phyloP scores from a whole-genome alignment of 2,113 vertebrate genomes.

The Mastomys coucha region DNA sequence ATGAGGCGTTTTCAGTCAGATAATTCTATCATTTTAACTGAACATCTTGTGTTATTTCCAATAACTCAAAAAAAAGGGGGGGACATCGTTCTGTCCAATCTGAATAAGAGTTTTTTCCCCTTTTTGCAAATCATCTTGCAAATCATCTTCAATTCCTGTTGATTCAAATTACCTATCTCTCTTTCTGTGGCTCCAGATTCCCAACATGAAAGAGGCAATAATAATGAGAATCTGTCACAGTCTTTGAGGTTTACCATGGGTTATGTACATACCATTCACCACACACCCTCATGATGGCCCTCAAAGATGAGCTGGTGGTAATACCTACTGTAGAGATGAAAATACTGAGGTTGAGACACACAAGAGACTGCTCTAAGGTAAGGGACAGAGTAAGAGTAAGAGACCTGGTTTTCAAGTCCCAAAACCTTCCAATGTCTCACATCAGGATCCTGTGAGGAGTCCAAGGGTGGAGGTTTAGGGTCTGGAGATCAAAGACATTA shows the following conservation, averaged over 20 bases:
- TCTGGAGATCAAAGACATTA: not conserved
- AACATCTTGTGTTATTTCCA: constrained; percentile 19
- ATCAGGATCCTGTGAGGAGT: not conserved
- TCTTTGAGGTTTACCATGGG: not conserved
- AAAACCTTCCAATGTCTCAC: not conserved
- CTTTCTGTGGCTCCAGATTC: not conserved
- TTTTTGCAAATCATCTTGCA: no score
- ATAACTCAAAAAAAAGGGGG: not conserved
- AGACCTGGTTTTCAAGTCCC: not conserved
- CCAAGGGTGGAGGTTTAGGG: not conserved
- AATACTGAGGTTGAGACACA: not conserved
- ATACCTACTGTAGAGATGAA: not conserved
- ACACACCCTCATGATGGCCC: not conserved
- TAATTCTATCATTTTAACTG: not conserved
- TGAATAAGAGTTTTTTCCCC: not conserved
- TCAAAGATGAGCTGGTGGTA: not conserved
- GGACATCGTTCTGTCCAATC: not conserved
- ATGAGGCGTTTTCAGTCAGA: not conserved
- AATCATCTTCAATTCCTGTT: not conserved
- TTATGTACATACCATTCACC: not conserved
- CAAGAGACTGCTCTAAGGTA: not conserved
- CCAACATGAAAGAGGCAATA: not conserved
- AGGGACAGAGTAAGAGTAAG: not conserved
- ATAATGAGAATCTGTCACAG: not conserved
- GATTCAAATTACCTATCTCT: not conserved